phyloP scores from a whole-genome alignment of 2,797 vertebrate genomes.

The Helostoma temminkii region DNA sequence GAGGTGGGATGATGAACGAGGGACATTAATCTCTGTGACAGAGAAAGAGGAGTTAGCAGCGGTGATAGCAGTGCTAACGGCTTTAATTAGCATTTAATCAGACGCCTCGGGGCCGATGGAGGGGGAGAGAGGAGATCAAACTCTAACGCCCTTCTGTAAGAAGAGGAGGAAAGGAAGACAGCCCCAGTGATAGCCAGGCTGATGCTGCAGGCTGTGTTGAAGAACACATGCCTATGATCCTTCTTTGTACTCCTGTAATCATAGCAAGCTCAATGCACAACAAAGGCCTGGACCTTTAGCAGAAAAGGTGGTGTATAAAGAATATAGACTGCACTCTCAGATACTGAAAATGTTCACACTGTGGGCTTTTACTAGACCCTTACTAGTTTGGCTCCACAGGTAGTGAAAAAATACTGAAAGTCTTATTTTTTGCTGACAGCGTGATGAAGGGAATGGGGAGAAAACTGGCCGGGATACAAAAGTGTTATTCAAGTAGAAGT shows the following conservation, averaged over 20 bases:
- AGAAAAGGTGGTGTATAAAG: conserved; percentile 18
- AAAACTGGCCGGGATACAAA: background rate
- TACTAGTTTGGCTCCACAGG: conserved; percentile 4
- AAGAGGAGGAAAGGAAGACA: conserved; percentile 72
- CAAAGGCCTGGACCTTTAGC: conserved; percentile 66
- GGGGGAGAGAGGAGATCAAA: conserved; percentile 82
- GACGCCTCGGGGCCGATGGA: conserved; percentile 89
- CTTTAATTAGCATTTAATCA: conserved; percentile 99
- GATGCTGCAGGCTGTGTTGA: conserved; percentile 74
- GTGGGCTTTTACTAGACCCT: conserved; percentile 39
- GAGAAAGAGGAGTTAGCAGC: conserved; percentile 92
- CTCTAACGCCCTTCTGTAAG: conserved; percentile 73
- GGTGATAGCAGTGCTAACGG: conserved; percentile 91
- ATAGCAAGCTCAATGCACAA: conserved; percentile 59
- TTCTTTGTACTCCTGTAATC: conserved; percentile 72
- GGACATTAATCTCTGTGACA: conserved; percentile 95
- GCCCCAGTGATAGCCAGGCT: conserved; percentile 69
- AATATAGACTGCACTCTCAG: conserved; percentile 25
- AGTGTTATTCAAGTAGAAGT: background rate
- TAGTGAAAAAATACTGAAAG: conserved; percentile 20
- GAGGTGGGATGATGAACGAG: conserved; percentile 96
- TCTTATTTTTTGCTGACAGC: conserved; percentile 1
- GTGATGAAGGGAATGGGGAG: background rate
- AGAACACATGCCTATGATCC: conserved; percentile 79
- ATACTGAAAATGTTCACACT: conserved; percentile 36